Conservation (phyloP, 2,797 vertebrate species). For the Hydrolagus colliei region DNA sequence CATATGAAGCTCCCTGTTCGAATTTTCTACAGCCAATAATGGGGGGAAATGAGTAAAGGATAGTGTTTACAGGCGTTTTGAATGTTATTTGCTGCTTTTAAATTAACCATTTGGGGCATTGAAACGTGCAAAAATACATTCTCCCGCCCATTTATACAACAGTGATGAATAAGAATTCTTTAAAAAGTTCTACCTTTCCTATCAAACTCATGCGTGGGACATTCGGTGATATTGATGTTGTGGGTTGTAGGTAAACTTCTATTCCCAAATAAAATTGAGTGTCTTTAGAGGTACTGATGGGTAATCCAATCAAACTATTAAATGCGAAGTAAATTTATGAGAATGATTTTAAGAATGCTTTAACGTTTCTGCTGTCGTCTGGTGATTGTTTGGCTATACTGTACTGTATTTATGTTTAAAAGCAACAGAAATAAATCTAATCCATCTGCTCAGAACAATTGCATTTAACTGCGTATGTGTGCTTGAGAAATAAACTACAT, state of each 20-base stretch:
- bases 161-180: background rate
- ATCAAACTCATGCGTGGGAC: background rate
- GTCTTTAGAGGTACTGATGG: no score
- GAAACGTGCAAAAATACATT: background rate
- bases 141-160: background rate
- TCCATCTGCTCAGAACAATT: background rate
- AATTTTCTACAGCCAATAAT: background rate
- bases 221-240: constrained; percentile 28
- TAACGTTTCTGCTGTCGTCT: no score
- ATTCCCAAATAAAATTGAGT: no score
- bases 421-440: no score
- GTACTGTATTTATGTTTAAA: no score
- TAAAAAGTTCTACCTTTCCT: background rate
- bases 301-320: background rate
- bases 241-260: no score
- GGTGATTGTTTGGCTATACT: no score
- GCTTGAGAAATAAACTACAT: background rate
- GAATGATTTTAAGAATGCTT: no score
- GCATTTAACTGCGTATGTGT: background rate
- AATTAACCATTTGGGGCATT: background rate
- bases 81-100: background rate
- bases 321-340: background rate
- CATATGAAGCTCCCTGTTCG: background rate
- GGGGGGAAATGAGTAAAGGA: background rate
- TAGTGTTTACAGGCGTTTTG: background rate